phyloP scores from a whole-genome alignment of 2,113 vertebrate genomes.

The Antennarius striatus region DNA sequence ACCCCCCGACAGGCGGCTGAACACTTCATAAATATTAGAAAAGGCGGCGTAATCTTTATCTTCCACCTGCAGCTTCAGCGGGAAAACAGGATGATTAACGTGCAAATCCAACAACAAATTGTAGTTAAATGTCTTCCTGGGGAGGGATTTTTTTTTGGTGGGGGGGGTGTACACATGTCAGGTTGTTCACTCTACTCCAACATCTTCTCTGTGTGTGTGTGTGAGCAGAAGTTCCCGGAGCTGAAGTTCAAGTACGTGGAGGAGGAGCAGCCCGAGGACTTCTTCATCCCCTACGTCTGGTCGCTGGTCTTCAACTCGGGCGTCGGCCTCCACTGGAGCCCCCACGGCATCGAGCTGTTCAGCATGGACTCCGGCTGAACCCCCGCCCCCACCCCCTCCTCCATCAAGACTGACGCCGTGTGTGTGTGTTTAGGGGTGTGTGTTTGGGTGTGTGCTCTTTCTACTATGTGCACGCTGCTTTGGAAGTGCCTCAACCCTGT shows the following conservation, averaged over 20 bases:
- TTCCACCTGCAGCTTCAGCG: no score
- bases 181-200: no score
- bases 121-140: no score
- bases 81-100: no score
- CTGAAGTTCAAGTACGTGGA: conserved; percentile 98
- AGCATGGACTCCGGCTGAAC: conserved; percentile 93
- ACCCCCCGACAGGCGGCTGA: not conserved
- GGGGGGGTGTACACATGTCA: no score
- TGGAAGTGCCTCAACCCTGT: conserved; percentile 78
- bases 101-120: no score
- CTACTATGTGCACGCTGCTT: conserved; percentile 62
- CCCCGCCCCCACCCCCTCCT: conserved; percentile 15
- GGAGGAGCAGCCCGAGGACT: conserved; percentile 97
- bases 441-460: conserved; percentile 17
- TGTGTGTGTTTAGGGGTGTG: conserved; percentile 14
- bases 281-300: conserved; percentile 98
- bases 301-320: conserved; percentile 94
- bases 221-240: conserved; percentile 92
- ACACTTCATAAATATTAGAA: conserved; percentile 13
- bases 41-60: not conserved
- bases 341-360: conserved; percentile 92
- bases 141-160: no score
- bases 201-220: conserved; percentile 18
- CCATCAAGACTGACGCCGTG: conserved; percentile 36
- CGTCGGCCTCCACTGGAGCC: conserved; percentile 92